Conservation (phyloP, 2,113 vertebrate genomes). For the Tringa solitaria region DNA sequence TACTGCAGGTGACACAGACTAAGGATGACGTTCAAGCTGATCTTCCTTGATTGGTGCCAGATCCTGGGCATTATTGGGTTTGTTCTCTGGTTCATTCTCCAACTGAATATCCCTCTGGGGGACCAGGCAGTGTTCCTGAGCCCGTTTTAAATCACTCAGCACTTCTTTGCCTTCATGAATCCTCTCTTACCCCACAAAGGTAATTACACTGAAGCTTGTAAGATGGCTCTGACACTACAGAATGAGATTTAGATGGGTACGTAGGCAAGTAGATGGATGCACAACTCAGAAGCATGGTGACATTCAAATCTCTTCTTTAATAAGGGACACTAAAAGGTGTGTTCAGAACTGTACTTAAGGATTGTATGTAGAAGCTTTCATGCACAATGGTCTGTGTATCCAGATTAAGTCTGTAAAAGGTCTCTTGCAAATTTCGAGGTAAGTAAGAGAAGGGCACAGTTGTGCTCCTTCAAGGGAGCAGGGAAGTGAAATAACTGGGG, state of each 20-base stretch:
- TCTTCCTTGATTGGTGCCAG: background rate
- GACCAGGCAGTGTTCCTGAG: background rate
- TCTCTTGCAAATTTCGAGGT: background rate
- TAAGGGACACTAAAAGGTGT: background rate
- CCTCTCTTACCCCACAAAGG: background rate
- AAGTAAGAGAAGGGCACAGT: background rate
- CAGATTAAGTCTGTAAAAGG: background rate
- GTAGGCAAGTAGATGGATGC: too few species aligned
- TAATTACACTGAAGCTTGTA: background rate
- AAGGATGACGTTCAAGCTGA: background rate
- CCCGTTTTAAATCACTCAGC: background rate
- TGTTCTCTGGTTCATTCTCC: background rate
- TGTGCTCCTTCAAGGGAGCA: background rate
- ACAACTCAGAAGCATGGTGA: background rate
- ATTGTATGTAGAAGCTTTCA: background rate
- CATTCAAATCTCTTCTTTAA: background rate
- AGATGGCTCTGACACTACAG: background rate
- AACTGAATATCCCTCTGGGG: background rate
- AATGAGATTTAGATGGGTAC: background rate
- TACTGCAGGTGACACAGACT: background rate
- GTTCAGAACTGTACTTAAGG: background rate
- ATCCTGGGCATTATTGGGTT: background rate
- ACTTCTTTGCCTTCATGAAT: background rate
- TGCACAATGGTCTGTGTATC: background rate
- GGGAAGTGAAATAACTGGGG: background rate